Base-by-base conservation (phyloP, 1,140 invertebrate species). In the Drosophila pandora region DNA sequence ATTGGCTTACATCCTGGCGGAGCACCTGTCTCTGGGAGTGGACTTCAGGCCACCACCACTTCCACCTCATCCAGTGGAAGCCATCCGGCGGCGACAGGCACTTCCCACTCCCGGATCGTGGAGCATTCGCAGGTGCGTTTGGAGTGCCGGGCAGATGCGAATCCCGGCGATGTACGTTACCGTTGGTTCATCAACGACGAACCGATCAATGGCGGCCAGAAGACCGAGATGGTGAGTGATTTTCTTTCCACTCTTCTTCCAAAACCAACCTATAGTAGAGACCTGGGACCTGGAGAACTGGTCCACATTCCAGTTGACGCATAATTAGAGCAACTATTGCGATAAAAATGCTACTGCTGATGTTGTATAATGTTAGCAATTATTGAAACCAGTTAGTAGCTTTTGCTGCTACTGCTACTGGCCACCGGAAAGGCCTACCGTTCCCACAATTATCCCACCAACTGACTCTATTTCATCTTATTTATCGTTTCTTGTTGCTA, bases 81-180 rank as follows among this genome's bases (percentile, higher is more conserved):
- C 17, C 17, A 17, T 17, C 17, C 17, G 17, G 17, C 12, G 2
- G n/a, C n/a, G 1, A 2, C 12, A 7, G n/a, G 12, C n/a, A 41
- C 5, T 6, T 6, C 39, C 23, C 90, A 93, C 41, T 94, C 94
- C 75, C 94, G 95, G 77, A 95, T 98, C 73, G 94, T 95, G 23
- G 97, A 98, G 93, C 95, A 95, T 65, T 94, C 95, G 65, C 95
- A 96, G 90, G 96, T 98, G 23, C 93, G 94, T 88, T 94, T 98
- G 76, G 94, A 93, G 74, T 97, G 96, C 90, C 92, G 93, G 49
- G 95, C 95, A 10, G 94, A 95, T 67, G 96, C 95, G 53, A 97
- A 97, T 93, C 96, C 96, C n/a, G 91, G 93, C 13, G 93, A 94
- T 67, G 93, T 96, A 54, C 93, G 93, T 23, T 96, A 96, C 93